A percentile compares a stretch with the other conserved stretches of the same genome.
These are phyloP conservation scores for Myripristis jacobus DNA, from an alignment of 2,797 vertebrate species.

Conservation along the genomic window DNA sequence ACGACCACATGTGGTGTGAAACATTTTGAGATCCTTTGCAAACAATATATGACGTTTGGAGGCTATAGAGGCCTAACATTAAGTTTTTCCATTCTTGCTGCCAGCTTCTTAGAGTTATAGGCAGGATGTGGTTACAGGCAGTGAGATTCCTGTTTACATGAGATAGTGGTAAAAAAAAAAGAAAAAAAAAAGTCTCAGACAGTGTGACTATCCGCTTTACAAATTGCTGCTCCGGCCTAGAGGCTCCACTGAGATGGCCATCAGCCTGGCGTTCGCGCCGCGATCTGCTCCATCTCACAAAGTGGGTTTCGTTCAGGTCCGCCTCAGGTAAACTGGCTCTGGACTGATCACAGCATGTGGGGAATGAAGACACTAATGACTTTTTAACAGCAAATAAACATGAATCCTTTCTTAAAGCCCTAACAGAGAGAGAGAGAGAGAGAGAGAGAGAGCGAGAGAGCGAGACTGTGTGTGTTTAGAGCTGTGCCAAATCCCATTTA, in stretches of 20 bases:
- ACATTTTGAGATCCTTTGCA: no score
- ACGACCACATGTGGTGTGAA: no score
- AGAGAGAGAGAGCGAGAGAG: slow-evolving; percentile 7
- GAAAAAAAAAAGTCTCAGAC: no score
- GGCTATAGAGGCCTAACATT: no score
- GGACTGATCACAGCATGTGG: slow-evolving; percentile 8
- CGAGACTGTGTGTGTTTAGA: slow-evolving; percentile 17
- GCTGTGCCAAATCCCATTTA: slow-evolving; percentile 47
- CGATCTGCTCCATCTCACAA: slow-evolving; percentile 6
- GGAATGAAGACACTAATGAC: slow-evolving; percentile 15
- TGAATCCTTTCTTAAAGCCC: slow-evolving; percentile 25
- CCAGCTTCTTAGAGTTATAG: no score
- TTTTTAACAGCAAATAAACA: slow-evolving; percentile 32
- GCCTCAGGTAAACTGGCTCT: slow-evolving; percentile 7
- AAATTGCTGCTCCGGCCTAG: background rate
- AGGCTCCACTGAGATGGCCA: background rate
- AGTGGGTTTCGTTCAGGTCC: slow-evolving; percentile 20
- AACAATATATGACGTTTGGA: no score
- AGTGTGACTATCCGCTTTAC: background rate
- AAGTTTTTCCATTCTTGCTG: no score
- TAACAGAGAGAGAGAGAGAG: background rate
- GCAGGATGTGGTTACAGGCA: background rate
- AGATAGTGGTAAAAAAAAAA: background rate
- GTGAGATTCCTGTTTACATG: background rate
- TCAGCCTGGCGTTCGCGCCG: background rate